Percentiles rank a stretch among this genome's conserved stretches.
Conservation (phyloP, 1,140 invertebrate species). For the Musca vetustissima region DNA sequence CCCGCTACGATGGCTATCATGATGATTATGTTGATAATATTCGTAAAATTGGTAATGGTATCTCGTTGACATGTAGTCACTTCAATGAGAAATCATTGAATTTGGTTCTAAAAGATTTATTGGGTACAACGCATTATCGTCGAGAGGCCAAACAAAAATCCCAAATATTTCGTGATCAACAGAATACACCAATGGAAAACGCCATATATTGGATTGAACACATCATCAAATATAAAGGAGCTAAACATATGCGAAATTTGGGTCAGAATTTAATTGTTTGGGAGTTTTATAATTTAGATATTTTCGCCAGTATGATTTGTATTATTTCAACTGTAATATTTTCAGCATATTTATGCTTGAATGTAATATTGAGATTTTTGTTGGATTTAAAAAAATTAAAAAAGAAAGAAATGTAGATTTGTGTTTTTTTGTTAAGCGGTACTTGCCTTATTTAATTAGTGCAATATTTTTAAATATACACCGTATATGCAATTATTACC, state of each 20-base stretch:
- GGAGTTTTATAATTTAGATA: conserved; percentile 9
- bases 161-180: conserved; percentile 61
- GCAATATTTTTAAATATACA: too few relatives aligned
- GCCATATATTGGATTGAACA: conserved; percentile 68
- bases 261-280: conserved; percentile 56
- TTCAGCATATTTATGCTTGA: too few relatives aligned
- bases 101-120: conserved; percentile 52
- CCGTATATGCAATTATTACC: too few relatives aligned
- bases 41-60: conserved; percentile 62
- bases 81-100: conserved; percentile 52
- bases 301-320: background rate
- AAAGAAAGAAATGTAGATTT: too few relatives aligned
- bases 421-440: too few relatives aligned
- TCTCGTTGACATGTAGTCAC: conserved; percentile 51
- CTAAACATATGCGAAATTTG: conserved; percentile 61
- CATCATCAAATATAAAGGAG: conserved; percentile 64
- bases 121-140: background rate
- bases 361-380: too few relatives aligned
- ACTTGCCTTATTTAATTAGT: too few relatives aligned
- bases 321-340: too few relatives aligned
- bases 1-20: conserved; percentile 74
- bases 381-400: too few relatives aligned
- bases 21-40: conserved; percentile 72
- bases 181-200: conserved; percentile 61
- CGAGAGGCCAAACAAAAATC: background rate